Evolutionary conservation across 2,888 invertebrate genomes (phyloP).

Genomic region (Trichopria drosophilae): DNA sequence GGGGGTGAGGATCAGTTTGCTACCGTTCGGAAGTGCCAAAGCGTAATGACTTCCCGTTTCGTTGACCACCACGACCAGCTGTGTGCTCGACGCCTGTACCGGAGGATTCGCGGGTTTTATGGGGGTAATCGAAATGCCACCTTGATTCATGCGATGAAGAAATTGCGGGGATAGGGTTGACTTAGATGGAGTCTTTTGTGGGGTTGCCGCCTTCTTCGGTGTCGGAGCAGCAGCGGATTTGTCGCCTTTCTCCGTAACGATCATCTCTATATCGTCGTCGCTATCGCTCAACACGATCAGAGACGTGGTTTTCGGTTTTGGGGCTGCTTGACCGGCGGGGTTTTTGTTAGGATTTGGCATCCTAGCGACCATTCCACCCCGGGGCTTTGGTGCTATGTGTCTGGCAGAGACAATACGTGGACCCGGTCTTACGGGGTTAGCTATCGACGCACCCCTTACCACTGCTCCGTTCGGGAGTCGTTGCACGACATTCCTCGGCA

Average conservation of each 20-base stretch:
- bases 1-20: constrained; percentile 55
- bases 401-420: constrained; percentile 1
- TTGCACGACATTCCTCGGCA: constrained; percentile 13
- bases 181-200: constrained; percentile 6
- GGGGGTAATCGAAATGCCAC: constrained; percentile 54
- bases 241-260: constrained; percentile 40
- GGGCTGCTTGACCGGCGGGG: constrained; percentile 7
- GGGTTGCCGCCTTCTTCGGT: background rate
- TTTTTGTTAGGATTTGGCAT: constrained; percentile 1
- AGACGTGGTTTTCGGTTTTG: constrained; percentile 45
- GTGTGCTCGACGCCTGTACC: constrained; percentile 34
- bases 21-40: constrained; percentile 54
- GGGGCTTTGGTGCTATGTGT: too few relatives aligned
- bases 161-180: constrained; percentile 47
- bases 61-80: constrained; percentile 54
- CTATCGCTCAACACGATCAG: constrained; percentile 54
- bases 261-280: constrained; percentile 56
- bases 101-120: constrained; percentile 42
- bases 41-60: constrained; percentile 57
- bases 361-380: constrained; percentile 1
- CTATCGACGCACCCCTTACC: constrained; percentile 34
- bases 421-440: constrained; percentile 21
- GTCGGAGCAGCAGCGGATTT: constrained; percentile 16
- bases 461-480: constrained; percentile 37
- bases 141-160: constrained; percentile 52